phyloP scores from a whole-genome alignment of 2,113 vertebrate species.

The Pelecanoides urinatrix region DNA sequence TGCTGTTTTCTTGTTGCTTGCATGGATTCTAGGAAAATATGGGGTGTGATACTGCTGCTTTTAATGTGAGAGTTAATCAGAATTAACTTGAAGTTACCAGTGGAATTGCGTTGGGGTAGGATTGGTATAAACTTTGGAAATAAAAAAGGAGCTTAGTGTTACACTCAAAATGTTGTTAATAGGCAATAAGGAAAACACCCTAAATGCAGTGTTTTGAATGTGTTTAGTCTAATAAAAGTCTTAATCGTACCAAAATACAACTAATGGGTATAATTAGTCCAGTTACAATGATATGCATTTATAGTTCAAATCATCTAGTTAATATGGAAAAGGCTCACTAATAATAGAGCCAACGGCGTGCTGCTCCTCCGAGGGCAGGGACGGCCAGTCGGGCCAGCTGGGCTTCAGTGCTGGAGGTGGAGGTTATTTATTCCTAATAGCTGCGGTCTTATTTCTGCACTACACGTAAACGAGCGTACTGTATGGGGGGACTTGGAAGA shows the following conservation, averaged over 20 bases:
- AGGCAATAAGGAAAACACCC: not conserved
- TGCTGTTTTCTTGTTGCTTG: not conserved
- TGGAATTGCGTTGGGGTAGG: not conserved
- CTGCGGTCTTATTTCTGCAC: not conserved
- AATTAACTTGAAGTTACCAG: not conserved
- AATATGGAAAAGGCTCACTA: not conserved
- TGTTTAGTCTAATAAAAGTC: not conserved
- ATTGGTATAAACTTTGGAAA: not conserved
- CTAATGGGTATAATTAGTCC: not conserved
- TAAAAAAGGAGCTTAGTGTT: not conserved
- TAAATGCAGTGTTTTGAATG: not conserved
- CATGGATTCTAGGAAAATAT: not conserved
- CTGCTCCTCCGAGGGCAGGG: not conserved
- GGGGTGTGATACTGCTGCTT: not conserved
- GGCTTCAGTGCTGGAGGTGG: not conserved
- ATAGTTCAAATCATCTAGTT: not conserved
- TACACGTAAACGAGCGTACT: accelerated
- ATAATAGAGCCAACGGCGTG: not conserved
- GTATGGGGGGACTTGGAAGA: not conserved
- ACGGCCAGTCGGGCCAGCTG: not conserved
- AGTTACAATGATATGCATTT: not conserved
- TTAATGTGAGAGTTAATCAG: not conserved
- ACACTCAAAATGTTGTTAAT: not conserved
- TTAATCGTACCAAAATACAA: not conserved
- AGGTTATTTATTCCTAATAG: not conserved